Percentiles rank a stretch among this genome's conserved stretches.
Conservation (phyloP, 2,888 invertebrate species). For the Gibbula magus region DNA sequence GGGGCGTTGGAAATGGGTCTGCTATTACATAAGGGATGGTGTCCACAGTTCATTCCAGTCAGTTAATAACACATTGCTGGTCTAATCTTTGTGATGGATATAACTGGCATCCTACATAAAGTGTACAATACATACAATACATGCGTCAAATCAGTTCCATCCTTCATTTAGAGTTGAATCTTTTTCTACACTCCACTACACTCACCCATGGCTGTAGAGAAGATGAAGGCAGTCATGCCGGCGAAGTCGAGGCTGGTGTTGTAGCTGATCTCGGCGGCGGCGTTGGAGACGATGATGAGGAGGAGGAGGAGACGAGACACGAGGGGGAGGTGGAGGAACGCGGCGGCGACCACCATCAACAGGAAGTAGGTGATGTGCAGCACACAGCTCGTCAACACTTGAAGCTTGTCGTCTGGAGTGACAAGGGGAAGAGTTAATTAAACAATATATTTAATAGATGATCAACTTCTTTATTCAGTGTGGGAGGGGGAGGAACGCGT, state of each 20-base stretch:
- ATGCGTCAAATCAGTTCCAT: too few species aligned
- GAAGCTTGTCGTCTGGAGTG: conserved; percentile 64
- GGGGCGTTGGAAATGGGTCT: too few species aligned
- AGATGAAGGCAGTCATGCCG: conserved; percentile 61
- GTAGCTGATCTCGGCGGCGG: conserved; percentile 62
- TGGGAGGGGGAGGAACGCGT: background rate
- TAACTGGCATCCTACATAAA: too few species aligned
- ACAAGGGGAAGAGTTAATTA: background rate
- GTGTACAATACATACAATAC: too few species aligned
- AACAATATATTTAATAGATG: background rate
- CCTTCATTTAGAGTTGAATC: too few species aligned
- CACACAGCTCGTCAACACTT: conserved; percentile 57
- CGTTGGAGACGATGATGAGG: conserved; percentile 63
- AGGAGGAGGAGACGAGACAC: conserved; percentile 62
- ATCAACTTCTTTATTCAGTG: too few species aligned
- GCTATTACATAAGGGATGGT: too few species aligned
- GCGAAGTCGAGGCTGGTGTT: conserved; percentile 57
- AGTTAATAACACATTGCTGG: too few species aligned
- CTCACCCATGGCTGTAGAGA: conserved; percentile 56
- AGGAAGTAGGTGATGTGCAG: conserved; percentile 68
- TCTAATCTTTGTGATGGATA: too few species aligned
- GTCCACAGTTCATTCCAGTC: too few species aligned
- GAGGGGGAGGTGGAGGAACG: conserved; percentile 67
- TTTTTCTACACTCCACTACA: background rate
- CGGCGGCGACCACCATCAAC: conserved; percentile 61